Percentiles rank a stretch among this genome's conserved stretches.
Evolutionary conservation across 2,888 invertebrate genomes (phyloP).

Genomic region (Alcis repandata): DNA sequence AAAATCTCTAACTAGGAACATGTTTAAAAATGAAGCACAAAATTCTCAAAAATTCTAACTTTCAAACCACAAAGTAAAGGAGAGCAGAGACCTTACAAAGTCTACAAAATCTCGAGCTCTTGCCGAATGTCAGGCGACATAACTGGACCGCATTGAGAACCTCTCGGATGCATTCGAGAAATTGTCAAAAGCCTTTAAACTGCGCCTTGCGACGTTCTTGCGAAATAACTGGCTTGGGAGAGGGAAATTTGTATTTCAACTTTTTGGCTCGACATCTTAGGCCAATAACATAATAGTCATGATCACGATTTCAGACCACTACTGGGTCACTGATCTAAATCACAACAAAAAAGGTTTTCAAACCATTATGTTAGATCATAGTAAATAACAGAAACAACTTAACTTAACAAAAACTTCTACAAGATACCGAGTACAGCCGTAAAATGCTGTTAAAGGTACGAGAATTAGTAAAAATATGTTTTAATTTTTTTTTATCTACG

Average conservation of each 20-base stretch:
- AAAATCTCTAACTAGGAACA: too few species aligned
- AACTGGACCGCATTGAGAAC: slow-evolving; percentile 20
- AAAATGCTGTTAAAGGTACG: too few species aligned
- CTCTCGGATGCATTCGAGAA: slow-evolving; percentile 23
- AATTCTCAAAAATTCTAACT: background rate
- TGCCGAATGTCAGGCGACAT: slow-evolving; percentile 16
- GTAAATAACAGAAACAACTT: too few species aligned
- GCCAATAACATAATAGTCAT: too few species aligned
- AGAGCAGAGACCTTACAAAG: slow-evolving; percentile 1
- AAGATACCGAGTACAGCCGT: too few species aligned
- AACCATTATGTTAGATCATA: too few species aligned
- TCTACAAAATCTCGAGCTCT: slow-evolving; percentile 24
- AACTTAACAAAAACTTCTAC: too few species aligned
- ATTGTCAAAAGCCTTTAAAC: slow-evolving; percentile 24
- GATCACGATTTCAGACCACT: too few species aligned
- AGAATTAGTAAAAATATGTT: too few species aligned
- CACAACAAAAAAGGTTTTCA: too few species aligned
- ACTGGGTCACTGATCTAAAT: too few species aligned
- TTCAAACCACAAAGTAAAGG: background rate
- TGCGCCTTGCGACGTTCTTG: slow-evolving; percentile 2
- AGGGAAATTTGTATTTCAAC: background rate
- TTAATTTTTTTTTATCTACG: too few species aligned
- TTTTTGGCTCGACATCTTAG: background rate
- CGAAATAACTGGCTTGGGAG: background rate
- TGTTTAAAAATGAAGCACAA: background rate